Evolutionary conservation across 2,797 vertebrate species (phyloP), one percentile per base, ranked within the genome.

Genomic region (Gobio occitaniae): DNA sequence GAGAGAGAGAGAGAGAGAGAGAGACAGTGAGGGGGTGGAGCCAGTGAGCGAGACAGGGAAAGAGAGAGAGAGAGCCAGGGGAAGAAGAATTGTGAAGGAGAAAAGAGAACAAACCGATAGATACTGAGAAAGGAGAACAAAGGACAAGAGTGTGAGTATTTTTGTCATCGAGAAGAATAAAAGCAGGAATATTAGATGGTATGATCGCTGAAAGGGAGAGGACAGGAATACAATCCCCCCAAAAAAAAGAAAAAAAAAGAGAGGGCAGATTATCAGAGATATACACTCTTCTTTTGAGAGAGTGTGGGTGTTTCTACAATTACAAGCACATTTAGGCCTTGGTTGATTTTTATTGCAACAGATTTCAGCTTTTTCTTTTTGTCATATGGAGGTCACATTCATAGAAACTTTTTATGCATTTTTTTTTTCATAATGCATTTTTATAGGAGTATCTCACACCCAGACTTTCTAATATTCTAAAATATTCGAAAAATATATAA

Each of bases 151-250:
- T 72, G 54, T 54, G 77, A 32, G 68, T 44, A 44, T 68, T 68
- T 59, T 17, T 61, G 38, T 65, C n/a, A 50, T 32, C 9, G 1
- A 7, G 29, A 84, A 13, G 21, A 15, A 38, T 36, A 50, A 76
- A 80, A 59, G 19, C 16, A 48, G 85, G 83, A 87, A 83, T 56
- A 80, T 77, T 65, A 87, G 86, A 86, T 68, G 52, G 86, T 82
- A 85, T 66, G 74, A 83, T 74, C 2, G 5, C 56, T 32, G 59
- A 79, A 66, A 32, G 25, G 68, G 38, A 44, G 13, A 61, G 50
- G 69, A 74, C 25, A 61, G 44, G 56, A 63, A 63, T 47, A 61
- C 38, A 72, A 63, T 54, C 13, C 66, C 25, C 25, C 25, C 25
- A 25, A 25, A 25, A 16, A 16, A n/a, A n/a, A 11, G 2, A 6